phyloP scores from a whole-genome alignment of 2,888 invertebrate genomes.

The Pyrrhia umbra region DNA sequence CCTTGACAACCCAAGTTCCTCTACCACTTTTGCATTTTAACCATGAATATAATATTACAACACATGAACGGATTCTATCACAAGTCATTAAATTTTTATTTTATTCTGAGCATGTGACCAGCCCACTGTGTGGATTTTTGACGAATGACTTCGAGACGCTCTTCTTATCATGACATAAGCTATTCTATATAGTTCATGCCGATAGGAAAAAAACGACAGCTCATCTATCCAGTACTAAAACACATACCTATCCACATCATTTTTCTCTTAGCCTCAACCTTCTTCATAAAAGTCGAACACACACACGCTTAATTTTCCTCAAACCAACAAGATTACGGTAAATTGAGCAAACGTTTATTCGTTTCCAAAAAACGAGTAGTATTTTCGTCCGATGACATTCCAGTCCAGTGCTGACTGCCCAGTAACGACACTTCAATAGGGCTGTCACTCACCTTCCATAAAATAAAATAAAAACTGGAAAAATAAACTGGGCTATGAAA shows the following conservation, averaged over 20 bases:
- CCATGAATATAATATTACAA: too few relatives aligned
- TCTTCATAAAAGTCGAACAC: slow-evolving; percentile 47
- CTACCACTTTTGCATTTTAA: too few relatives aligned
- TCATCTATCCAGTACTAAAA: neutral
- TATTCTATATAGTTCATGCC: too few relatives aligned
- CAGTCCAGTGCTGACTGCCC: slow-evolving; percentile 49
- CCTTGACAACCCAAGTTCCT: too few relatives aligned
- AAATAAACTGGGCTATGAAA: slow-evolving; percentile 11
- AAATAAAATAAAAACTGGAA: neutral
- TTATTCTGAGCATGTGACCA: too few relatives aligned
- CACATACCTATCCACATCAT: neutral
- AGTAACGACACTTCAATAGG: slow-evolving; percentile 44
- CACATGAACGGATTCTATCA: too few relatives aligned
- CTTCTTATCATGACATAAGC: too few relatives aligned
- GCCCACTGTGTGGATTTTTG: too few relatives aligned
- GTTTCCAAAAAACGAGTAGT: slow-evolving; percentile 60
- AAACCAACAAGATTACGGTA: slow-evolving; percentile 57
- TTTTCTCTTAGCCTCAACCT: slow-evolving; percentile 16
- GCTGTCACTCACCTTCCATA: slow-evolving; percentile 20
- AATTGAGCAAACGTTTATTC: slow-evolving; percentile 62
- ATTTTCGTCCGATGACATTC: slow-evolving; percentile 58
- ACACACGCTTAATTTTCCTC: slow-evolving; percentile 60
- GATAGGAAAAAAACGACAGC: neutral
- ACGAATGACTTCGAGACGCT: too few relatives aligned
- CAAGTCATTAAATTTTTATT: too few relatives aligned